Conservation (phyloP, 1,140 invertebrate genomes). For the Monomorium pharaonis region DNA sequence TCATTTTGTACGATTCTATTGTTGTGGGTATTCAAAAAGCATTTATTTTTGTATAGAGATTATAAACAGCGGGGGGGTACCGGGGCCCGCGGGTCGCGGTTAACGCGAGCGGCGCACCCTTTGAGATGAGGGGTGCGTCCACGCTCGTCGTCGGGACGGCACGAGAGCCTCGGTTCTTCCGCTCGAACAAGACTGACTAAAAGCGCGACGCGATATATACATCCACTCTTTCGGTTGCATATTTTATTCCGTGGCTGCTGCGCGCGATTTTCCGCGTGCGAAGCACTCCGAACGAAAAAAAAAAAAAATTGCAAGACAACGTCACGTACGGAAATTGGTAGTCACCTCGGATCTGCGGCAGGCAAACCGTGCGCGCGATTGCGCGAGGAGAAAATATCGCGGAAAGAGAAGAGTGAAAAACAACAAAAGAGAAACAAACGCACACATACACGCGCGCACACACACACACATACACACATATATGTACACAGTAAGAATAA, state of each 20-base stretch:
- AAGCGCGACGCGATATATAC: slow-evolving; percentile 62
- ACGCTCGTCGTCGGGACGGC: neutral
- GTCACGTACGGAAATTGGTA: neutral
- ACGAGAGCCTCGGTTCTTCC: slow-evolving; percentile 65
- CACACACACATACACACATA: neutral
- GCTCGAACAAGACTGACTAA: slow-evolving; percentile 75
- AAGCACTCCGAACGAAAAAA: slow-evolving; percentile 24
- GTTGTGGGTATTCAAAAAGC: slow-evolving; percentile 76
- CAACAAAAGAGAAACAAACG: neutral
- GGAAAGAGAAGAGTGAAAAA: slow-evolving; percentile 21
- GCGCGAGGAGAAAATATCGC: neutral
- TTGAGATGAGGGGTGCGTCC: slow-evolving; percentile 42
- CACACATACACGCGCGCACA: neutral
- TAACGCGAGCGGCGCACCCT: slow-evolving; percentile 67
- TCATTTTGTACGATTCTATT: slow-evolving; percentile 78
- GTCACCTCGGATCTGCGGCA: slow-evolving; percentile 21
- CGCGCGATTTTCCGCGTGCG: slow-evolving; percentile 42
- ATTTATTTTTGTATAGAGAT: slow-evolving; percentile 80
- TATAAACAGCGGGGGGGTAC: slow-evolving; percentile 63
- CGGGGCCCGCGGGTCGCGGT: slow-evolving; percentile 54
- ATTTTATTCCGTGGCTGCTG: slow-evolving; percentile 56
- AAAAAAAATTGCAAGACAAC: neutral
- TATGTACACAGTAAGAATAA: neutral
- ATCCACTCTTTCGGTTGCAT: slow-evolving; percentile 54
- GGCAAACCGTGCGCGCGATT: slow-evolving; percentile 14